Conservation (phyloP, 2,888 invertebrate species). For the Leucophora obtusa region DNA sequence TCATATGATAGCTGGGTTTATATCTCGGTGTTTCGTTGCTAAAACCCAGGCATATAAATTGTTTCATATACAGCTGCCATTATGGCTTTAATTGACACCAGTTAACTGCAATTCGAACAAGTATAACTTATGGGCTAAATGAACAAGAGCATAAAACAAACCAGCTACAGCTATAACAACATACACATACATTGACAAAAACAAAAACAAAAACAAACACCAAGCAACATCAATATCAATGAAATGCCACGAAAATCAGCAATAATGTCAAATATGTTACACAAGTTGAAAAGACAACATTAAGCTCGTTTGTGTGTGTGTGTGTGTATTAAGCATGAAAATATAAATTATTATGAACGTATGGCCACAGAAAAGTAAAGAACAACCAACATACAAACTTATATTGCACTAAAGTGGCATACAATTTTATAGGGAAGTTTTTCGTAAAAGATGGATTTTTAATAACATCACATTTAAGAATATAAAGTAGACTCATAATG, state of each 20-base stretch:
- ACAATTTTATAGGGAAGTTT: not conserved
- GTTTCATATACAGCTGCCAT: conserved; percentile 40
- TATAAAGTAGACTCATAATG: no score
- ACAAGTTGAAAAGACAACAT: conserved; percentile 14
- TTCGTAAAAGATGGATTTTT: no score
- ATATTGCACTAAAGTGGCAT: not conserved
- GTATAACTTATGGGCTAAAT: conserved; percentile 45
- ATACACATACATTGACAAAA: not conserved
- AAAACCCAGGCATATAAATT: conserved; percentile 13
- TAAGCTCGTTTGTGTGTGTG: conserved; percentile 2
- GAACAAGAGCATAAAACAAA: conserved; percentile 30
- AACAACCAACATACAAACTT: not conserved
- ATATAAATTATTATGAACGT: conserved; percentile 30
- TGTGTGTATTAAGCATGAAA: conserved; percentile 2
- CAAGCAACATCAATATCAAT: conserved; percentile 9
- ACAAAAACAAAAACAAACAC: not conserved
- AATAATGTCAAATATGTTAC: conserved; percentile 38
- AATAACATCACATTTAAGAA: no score
- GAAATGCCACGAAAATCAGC: conserved; percentile 29
- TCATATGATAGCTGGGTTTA: not conserved
- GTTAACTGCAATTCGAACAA: conserved; percentile 44
- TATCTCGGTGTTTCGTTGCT: not conserved
- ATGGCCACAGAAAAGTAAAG: conserved; percentile 11
- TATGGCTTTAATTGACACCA: conserved; percentile 54
- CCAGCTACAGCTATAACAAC: conserved; percentile 12